A percentile compares a stretch with the other conserved stretches of the same genome.
phyloP scores from a whole-genome alignment of 2,113 vertebrate species.

The Dolichotis patagonum region DNA sequence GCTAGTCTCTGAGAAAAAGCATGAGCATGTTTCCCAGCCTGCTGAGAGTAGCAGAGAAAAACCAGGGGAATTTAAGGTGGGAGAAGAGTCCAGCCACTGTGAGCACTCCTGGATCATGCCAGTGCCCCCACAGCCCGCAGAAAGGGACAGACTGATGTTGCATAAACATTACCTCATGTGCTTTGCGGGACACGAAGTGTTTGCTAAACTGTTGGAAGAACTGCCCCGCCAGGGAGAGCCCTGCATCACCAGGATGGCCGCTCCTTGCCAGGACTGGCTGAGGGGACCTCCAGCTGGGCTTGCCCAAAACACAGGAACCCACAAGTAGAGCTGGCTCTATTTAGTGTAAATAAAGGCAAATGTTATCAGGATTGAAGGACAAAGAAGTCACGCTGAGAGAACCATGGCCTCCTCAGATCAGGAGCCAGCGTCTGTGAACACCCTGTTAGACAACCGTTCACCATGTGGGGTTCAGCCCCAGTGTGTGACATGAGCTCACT shows the following conservation, averaged over 20 bases:
- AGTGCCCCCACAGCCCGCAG: not conserved
- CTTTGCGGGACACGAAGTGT: constrained; percentile 85
- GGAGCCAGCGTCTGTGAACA: not conserved
- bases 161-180: constrained; percentile 86
- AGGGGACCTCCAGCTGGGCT: constrained; percentile 70
- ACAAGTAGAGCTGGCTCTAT: constrained; percentile 79
- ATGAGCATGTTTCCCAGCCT: constrained; percentile 23
- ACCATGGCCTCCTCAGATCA: not conserved
- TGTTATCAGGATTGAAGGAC: constrained; percentile 79
- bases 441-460: not conserved
- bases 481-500: not conserved
- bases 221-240: constrained; percentile 49
- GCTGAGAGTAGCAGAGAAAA: not conserved
- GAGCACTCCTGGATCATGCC: constrained; percentile 75
- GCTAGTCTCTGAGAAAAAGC: not conserved
- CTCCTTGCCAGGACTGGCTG: constrained; percentile 86
- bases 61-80: not conserved
- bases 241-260: constrained; percentile 6
- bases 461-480: not conserved
- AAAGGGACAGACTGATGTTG: constrained; percentile 76
- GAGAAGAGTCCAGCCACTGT: not conserved
- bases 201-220: constrained; percentile 86
- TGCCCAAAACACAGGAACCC: constrained; percentile 84
- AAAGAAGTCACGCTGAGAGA: constrained; percentile 74
- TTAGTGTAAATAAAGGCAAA: constrained; percentile 89